Percentiles rank a stretch among this genome's conserved stretches.
These are phyloP conservation scores for Aulostomus chinensis DNA, from an alignment of 2,797 vertebrate species.

Conservation along the genomic window DNA sequence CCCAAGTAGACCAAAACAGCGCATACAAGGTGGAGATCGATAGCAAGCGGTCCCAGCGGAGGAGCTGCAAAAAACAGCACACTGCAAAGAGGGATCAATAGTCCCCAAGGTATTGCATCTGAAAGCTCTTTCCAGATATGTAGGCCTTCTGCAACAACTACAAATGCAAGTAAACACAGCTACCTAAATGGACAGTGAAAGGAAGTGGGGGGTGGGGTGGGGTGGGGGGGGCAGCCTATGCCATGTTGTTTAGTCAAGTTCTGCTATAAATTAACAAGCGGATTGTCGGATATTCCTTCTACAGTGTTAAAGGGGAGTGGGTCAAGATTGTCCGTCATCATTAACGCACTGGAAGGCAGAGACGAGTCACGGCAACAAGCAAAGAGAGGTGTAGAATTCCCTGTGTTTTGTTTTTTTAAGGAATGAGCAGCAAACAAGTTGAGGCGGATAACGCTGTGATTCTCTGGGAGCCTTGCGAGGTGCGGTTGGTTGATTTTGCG, in stretches of 20 bases:
- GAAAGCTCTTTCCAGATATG: constrained; percentile 65
- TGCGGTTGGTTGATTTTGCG: constrained; percentile 56
- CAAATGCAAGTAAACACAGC: constrained; percentile 58
- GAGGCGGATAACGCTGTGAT: constrained; percentile 46
- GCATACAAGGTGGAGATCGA: constrained; percentile 41
- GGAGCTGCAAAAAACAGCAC: constrained; percentile 52
- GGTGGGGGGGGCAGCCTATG: constrained; percentile 48
- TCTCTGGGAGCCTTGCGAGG: constrained; percentile 36
- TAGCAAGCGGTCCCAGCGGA: constrained; percentile 54
- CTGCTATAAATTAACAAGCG: constrained; percentile 57
- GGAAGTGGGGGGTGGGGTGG: constrained; percentile 30
- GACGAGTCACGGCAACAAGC: constrained; percentile 28
- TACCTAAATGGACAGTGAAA: constrained; percentile 31
- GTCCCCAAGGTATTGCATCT: constrained; percentile 53
- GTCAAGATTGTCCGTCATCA: constrained; percentile 16
- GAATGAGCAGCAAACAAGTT: constrained; percentile 50
- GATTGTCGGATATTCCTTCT: constrained; percentile 51
- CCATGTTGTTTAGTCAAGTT: constrained; percentile 58
- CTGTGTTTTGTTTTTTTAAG: constrained; percentile 50
- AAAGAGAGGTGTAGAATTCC: constrained; percentile 42
- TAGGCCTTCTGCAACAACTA: constrained; percentile 52
- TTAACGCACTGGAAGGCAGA: constrained; percentile 11
- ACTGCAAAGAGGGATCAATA: constrained; percentile 65
- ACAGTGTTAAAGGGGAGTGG: constrained; percentile 27
- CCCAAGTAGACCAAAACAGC: constrained; percentile 4